Conservation (phyloP, 2,797 vertebrate genomes). For the Carduelis carduelis region DNA sequence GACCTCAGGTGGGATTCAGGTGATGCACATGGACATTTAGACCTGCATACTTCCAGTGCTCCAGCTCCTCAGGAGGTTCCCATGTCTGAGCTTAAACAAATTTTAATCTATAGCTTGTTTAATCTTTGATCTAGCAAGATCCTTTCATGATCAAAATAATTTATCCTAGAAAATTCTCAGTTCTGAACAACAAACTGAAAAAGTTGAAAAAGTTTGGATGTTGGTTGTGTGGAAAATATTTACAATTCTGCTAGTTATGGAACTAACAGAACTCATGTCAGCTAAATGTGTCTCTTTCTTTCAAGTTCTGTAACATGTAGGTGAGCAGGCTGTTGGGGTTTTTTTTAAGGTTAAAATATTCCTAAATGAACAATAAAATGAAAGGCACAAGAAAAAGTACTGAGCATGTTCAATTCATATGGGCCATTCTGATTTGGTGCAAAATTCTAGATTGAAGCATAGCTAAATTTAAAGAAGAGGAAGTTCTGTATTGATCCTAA, state of each 20-base stretch:
- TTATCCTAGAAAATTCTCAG: background rate
- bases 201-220: accelerated
- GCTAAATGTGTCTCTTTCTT: background rate
- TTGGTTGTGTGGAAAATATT: background rate
- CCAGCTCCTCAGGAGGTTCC: background rate
- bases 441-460: background rate
- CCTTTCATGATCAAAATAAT: background rate
- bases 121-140: background rate
- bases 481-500: background rate
- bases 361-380: background rate
- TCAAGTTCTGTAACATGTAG: background rate
- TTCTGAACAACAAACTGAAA: background rate
- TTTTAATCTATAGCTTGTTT: background rate
- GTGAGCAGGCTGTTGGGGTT: accelerated
- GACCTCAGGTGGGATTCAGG: background rate
- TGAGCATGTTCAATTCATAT: background rate
- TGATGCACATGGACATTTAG: background rate
- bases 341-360: background rate
- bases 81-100: background rate
- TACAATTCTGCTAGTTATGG: background rate
- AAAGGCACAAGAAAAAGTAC: background rate
- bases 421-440: background rate
- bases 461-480: background rate
- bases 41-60: too few species aligned
- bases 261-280: background rate